Evolutionary conservation across 2,113 vertebrate genomes (phyloP).

Genomic region (Capreolus pygargus): DNA sequence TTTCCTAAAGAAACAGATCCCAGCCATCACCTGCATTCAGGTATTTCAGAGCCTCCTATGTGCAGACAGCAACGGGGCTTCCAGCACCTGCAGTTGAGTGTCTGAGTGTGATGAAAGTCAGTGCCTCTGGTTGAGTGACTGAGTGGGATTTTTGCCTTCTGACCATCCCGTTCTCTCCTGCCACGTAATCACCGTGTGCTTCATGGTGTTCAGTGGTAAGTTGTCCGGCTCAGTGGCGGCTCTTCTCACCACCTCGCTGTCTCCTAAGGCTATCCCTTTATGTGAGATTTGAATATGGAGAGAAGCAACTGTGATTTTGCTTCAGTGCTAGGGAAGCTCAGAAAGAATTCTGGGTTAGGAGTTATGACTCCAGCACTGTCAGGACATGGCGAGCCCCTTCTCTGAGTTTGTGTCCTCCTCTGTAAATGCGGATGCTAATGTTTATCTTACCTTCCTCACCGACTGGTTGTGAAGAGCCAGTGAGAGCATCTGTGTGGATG

Average conservation of each 20-base stretch:
- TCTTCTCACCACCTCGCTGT: background rate
- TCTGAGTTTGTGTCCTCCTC: background rate
- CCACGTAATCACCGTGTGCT: background rate
- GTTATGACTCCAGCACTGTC: background rate
- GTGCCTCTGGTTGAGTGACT: accelerated
- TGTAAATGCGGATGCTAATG: background rate
- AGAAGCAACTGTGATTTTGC: background rate
- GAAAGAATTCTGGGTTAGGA: background rate
- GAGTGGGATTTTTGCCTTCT: background rate
- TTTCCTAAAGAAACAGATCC: slow-evolving; percentile 91
- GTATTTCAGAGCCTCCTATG: slow-evolving; percentile 67
- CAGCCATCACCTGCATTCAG: slow-evolving; percentile 94
- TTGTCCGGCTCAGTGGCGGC: background rate
- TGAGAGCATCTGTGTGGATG: background rate
- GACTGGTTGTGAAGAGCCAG: background rate
- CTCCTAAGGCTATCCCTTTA: background rate
- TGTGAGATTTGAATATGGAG: background rate
- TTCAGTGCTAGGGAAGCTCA: background rate
- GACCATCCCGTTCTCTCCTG: background rate
- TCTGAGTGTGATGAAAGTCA: background rate
- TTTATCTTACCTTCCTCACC: background rate
- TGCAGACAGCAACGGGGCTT: background rate
- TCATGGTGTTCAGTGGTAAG: background rate
- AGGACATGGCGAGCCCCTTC: background rate
- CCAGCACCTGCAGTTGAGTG: accelerated